phyloP scores from a whole-genome alignment of 1,140 invertebrate species.

The Nephila pilipes region DNA sequence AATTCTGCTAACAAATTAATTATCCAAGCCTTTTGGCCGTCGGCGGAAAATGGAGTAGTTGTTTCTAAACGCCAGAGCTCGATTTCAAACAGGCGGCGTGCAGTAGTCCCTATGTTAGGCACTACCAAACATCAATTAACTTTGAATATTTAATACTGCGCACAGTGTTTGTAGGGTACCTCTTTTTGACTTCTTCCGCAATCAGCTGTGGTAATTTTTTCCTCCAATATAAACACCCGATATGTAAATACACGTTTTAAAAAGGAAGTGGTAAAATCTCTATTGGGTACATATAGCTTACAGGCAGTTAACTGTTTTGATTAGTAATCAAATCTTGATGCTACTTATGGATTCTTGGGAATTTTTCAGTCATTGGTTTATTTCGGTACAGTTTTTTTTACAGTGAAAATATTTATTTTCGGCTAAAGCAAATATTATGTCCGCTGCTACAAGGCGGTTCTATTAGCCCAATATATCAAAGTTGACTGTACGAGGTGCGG shows the following conservation, averaged over 20 bases:
- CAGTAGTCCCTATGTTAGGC: background rate
- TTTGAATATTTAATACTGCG: slow-evolving; percentile 69
- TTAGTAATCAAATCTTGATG: background rate
- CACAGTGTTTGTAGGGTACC: background rate
- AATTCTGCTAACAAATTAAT: slow-evolving; percentile 75
- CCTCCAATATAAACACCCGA: background rate
- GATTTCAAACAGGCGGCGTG: background rate
- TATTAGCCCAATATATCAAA: too few relatives aligned
- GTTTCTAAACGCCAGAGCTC: background rate
- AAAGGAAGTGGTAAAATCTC: background rate
- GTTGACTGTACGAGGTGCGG: too few relatives aligned
- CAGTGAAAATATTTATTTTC: too few relatives aligned
- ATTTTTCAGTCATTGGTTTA: too few relatives aligned
- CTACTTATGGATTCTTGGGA: background rate
- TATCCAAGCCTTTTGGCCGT: slow-evolving; percentile 68
- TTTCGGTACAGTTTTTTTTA: too few relatives aligned
- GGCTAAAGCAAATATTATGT: too few relatives aligned
- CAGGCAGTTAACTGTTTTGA: background rate
- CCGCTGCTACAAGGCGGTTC: too few relatives aligned
- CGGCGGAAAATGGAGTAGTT: slow-evolving; percentile 7
- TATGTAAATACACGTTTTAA: background rate
- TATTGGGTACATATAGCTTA: too few relatives aligned
- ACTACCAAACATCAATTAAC: slow-evolving; percentile 56
- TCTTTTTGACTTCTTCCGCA: background rate
- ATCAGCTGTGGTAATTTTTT: background rate